Evolutionary conservation across 2,113 vertebrate species (phyloP), one percentile per base, ranked within the genome.

Genomic region (Hyperoodon ampullatus): DNA sequence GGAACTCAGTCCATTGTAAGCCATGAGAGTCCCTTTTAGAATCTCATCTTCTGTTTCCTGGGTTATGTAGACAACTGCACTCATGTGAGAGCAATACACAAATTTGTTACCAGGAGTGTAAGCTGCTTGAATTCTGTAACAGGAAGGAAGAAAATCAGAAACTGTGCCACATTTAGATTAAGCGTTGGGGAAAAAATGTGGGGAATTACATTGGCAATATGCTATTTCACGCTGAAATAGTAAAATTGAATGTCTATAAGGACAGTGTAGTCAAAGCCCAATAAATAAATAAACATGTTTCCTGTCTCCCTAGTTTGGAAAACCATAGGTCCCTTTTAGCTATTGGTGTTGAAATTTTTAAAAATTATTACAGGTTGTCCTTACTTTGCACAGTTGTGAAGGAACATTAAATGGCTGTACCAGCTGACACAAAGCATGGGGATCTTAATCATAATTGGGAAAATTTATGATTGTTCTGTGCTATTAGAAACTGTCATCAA

Each of bases 41-140:
- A 89, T n/a, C 3, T 0, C 88, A 50, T 96, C 61, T 96, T 96
- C 97, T 94, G 97, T 97, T 98, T 98, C 97, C 96, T 60, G 96
- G 96, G 97, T 94, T 95, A 98, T 95, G 68, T 30, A 89, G 88
- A 93, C 89, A 97, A 96, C 96, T 97, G 97, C 74, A 95, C 88
- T 97, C 93, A 70, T 86, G 47, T 86, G 94, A 94, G 77, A 91
- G 97, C 96, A 97, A 89, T 86, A 70, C 6, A 60, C 82, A 92
- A 89, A 94, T 96, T 86, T 97, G 81, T 96, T 94, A 86, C 61
- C 86, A 91, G 78, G 88, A 95, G 88, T 96, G 77, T 78, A 58
- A 85, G 63, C 88, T 94, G 53, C 94, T 97, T 91, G 95, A 97
- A 72, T 93, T 95, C 58, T 83, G 88, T 65, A 44, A 44, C 74